Evolutionary conservation across 2,797 vertebrate genomes (phyloP).

Genomic region (Choloepus didactylus): DNA sequence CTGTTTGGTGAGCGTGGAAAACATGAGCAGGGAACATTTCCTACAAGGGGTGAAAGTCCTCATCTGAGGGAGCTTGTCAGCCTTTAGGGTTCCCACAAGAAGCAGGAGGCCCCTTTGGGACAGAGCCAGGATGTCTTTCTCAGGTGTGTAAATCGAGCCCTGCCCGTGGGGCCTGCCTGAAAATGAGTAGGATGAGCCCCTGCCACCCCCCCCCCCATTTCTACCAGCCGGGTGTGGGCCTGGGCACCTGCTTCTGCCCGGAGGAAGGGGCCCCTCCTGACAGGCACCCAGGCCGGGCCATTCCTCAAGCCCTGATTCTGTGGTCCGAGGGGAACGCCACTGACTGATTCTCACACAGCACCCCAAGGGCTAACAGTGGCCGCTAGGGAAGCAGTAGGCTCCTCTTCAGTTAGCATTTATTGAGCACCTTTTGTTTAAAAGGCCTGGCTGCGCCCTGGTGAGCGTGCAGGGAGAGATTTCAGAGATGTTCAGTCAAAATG

Average conservation of each 20-base stretch:
- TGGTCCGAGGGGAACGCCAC: background rate
- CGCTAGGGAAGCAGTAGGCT: fast-evolving
- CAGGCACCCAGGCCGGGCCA: background rate
- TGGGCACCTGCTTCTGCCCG: background rate
- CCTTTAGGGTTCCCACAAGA: background rate
- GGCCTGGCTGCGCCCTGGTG: background rate
- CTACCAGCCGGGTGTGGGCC: background rate
- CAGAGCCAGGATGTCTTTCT: fast-evolving
- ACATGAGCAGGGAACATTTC: background rate
- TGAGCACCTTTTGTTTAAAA: background rate
- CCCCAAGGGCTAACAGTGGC: fast-evolving
- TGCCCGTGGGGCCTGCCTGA: background rate
- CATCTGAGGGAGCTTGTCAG: fast-evolving
- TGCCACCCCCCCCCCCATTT: background rate
- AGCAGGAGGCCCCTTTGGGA: fast-evolving
- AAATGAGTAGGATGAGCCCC: background rate
- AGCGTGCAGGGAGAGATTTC: background rate
- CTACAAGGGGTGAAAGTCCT: background rate
- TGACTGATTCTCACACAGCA: background rate
- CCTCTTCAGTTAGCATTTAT: fast-evolving
- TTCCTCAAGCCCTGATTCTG: fast-evolving
- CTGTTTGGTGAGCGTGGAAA: background rate
- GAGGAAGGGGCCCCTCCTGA: fast-evolving
- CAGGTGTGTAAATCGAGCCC: fast-evolving
- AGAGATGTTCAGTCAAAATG: background rate